Conservation (phyloP, 1,140 invertebrate species). For the Sycobia sp. region DNA sequence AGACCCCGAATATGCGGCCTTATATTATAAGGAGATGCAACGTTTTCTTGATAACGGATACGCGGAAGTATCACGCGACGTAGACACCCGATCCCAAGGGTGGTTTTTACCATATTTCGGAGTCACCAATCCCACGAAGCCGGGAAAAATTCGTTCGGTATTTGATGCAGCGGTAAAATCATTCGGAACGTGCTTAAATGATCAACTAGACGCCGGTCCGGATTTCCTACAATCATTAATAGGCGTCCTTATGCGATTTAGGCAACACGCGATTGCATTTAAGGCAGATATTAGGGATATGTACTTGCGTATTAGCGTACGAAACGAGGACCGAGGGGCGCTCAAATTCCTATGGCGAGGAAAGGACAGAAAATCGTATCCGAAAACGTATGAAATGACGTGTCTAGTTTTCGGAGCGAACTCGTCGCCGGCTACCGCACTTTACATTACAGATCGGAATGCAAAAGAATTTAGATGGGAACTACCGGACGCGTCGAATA, state of each 20-base stretch:
- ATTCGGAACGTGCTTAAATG: conserved; percentile 40
- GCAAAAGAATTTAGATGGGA: background rate
- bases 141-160: conserved; percentile 39
- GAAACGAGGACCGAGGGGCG: background rate
- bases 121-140: conserved; percentile 41
- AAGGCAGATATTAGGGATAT: background rate
- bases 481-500: background rate
- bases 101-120: conserved; percentile 47
- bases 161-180: conserved; percentile 42
- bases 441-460: background rate
- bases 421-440: background rate
- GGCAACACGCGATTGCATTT: conserved; percentile 40
- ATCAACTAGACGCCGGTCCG: conserved; percentile 38
- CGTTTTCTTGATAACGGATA: conserved; percentile 34
- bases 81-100: background rate
- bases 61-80: conserved; percentile 15
- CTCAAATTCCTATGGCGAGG: background rate
- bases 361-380: background rate
- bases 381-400: background rate
- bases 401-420: background rate
- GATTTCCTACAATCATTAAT: conserved; percentile 40
- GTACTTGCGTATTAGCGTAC: conserved; percentile 17
- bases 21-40: conserved; percentile 31
- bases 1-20: background rate
- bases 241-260: conserved; percentile 46